Evolutionary conservation across 1,140 invertebrate genomes (phyloP), one percentile per base, ranked within the genome.

Genomic region (Carposina sasakii): DNA sequence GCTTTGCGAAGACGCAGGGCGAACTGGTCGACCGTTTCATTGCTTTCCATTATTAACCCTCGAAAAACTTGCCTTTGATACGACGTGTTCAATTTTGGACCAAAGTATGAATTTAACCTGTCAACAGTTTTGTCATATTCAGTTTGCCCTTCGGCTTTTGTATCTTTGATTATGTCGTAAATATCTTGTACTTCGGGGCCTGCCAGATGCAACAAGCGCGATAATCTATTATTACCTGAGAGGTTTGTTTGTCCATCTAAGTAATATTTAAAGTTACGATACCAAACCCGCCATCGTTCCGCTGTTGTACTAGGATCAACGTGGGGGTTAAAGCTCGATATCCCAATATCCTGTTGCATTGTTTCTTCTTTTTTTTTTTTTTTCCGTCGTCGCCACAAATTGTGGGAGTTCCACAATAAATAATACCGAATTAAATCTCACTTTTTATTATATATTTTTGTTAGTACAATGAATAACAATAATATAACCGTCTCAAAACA

Each of bases 11-110:
- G n/a, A 13, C 22, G 31, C n/a, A 45, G 1, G 3, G 22, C 13
- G 42, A 31, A 45, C 13, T 45, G 42, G 2, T 45, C 42, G 10
- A 31, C 22, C 8, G 42, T 31, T 21, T 45, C 42, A 8, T 2
- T 20, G 4, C 21, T 20, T 1, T 8, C 4, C 26, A n/a, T 19
- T 1, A 1, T 3, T 3, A 45, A 15, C 5, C 12, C 17, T 2
- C 42, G 13, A 33, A 45, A 45, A 12, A 21, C 33, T 30, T 45
- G 42, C n/a, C 42, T 45, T 21, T 45, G 28, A 22, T 45, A 45
- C 2, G 24, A 15, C 10, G 20, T 22, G 15, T 45, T 45, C 4
- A 45, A 17, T 45, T 31, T n/a, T 20, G 42, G 42, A 10, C 8
- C 17, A 45, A 26, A 31, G n/a, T 45, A 30, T 33, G n/a, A 33